These are phyloP conservation scores for Malurus melanocephalus DNA, from an alignment of 2,113 vertebrate genomes.

Conservation along the genomic window DNA sequence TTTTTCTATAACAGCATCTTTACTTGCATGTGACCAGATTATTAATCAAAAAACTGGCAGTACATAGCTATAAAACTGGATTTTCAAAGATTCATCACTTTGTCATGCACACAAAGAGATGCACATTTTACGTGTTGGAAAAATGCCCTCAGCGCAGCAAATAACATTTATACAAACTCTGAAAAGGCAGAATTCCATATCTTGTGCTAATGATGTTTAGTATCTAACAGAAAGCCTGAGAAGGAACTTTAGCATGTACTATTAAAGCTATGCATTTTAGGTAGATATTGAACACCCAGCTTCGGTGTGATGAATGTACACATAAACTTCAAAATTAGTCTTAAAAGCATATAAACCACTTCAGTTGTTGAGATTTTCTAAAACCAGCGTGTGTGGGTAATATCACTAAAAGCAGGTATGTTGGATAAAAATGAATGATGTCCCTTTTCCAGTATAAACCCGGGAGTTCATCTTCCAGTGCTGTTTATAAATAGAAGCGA, in stretches of 20 bases:
- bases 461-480: conserved; percentile 75
- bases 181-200: conserved; percentile 8
- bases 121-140: neutral
- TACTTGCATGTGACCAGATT: conserved; percentile 21
- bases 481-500: conserved; percentile 80
- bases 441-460: conserved; percentile 77
- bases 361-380: conserved; percentile 79
- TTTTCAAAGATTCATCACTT: conserved; percentile 33
- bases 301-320: conserved; percentile 72
- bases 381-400: conserved; percentile 73
- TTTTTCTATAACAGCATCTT: neutral
- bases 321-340: conserved; percentile 78
- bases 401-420: conserved; percentile 83
- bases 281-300: conserved; percentile 41
- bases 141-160: conserved; percentile 11
- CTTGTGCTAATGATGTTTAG: conserved; percentile 49
- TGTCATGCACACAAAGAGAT: neutral
- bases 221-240: conserved; percentile 24
- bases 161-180: neutral
- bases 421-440: conserved; percentile 81
- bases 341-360: conserved; percentile 84
- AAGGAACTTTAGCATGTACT: conserved; percentile 39
- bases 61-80: neutral
- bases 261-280: conserved; percentile 38
- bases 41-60: conserved; percentile 31